Conservation (phyloP, 23 tunicate genomes). For the Halocynthia aurantium region DNA sequence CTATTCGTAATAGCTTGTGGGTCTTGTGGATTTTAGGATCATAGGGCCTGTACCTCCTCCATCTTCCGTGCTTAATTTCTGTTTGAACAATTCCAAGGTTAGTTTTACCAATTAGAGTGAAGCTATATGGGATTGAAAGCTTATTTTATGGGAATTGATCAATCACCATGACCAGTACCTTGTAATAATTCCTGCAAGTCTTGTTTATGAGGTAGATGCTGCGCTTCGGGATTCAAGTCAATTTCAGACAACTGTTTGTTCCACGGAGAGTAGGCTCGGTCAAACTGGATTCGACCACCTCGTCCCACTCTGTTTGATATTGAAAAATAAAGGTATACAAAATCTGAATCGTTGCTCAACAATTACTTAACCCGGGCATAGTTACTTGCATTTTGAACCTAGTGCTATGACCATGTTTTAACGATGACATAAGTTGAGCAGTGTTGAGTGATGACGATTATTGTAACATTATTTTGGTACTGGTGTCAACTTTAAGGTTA, state of each 20-base stretch:
- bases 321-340: no score
- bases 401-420: no score
- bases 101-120: no score
- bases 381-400: no score
- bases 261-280: constrained; percentile 75
- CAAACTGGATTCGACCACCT: constrained; percentile 78
- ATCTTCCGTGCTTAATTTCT: constrained; percentile 32
- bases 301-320: constrained; percentile 70
- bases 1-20: not conserved
- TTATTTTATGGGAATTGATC: no score
- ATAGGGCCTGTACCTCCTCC: constrained; percentile 27
- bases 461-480: no score
- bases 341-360: no score
- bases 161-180: constrained; percentile 9
- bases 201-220: constrained; percentile 63
- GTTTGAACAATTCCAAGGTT: not conserved
- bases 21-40: not conserved
- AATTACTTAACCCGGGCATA: no score
- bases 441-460: no score
- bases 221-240: constrained; percentile 42
- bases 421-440: no score
- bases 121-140: no score
- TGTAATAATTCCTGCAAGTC: constrained; percentile 43
- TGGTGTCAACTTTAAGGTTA: no score
- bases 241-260: constrained; percentile 38